Evolutionary conservation across 2,113 vertebrate species (phyloP), one percentile per base, ranked within the genome.

Genomic region (Cinclus cinclus): DNA sequence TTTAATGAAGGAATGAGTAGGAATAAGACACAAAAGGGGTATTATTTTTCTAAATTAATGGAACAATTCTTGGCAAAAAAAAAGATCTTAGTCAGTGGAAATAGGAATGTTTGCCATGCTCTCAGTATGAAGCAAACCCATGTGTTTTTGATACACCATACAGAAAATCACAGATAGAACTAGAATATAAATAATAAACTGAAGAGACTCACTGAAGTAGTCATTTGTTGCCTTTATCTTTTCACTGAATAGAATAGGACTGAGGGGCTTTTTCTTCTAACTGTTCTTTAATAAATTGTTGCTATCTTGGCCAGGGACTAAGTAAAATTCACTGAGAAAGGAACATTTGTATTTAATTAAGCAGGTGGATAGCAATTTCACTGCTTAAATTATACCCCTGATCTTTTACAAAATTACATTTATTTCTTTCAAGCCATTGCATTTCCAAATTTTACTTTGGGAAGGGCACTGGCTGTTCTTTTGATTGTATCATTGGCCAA

Each of bases 291-390:
- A 77, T 42, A 87, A 83, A 89, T 16, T 35, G 7, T 12, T 41
- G 3, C 23, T 77, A 13, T 69, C 31, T 37, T 70, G 24, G 35
- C 7, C 25, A 53, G 10, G 3, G 5, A 53, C 16, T 41, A 58
- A 50, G 28, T 25, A 77, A 69, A 89, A 87, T 27, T 39, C 59
- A 65, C 17, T 53, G n/a, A 52, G 17, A 17, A 80, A 90, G 27
- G 13, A 90, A 73, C 17, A 82, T 78, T 74, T 78, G 9, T 52
- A 46, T 93, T 87, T 82, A 30, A 77, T 86, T 90, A 89, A 67
- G 18, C 35, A 87, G 35, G 33, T 78, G 20, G 16, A 78, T 27
- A 58, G 23, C 6, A 70, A 62, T 91, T 89, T 77, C 25, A 42
- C 67, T 91, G 28, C 21, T 11, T 68, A 21, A 67, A 89, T 31